These are phyloP conservation scores for Holothuria scabra DNA, from an alignment of 53 echinoderm and acorn worm genomes.

Conservation along the genomic window DNA sequence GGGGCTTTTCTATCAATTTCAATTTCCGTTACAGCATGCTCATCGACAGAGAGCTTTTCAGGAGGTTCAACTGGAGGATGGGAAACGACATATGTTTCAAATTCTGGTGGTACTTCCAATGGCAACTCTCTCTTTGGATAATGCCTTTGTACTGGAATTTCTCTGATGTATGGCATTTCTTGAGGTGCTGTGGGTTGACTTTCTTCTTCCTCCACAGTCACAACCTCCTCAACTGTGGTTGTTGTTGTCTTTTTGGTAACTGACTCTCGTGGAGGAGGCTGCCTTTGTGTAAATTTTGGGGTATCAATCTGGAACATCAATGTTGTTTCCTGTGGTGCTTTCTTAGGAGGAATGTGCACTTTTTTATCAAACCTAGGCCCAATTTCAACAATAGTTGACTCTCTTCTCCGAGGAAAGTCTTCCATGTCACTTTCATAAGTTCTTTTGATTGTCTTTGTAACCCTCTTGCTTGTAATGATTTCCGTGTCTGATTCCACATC, in stretches of 20 bases:
- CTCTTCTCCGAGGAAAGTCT: constrained; percentile 40
- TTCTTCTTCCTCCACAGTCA: constrained; percentile 69
- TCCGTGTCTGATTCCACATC: constrained; percentile 61
- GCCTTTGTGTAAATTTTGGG: constrained; percentile 46
- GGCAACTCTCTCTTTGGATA: constrained; percentile 30
- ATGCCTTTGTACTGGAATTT: constrained; percentile 24
- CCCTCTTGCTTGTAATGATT: constrained; percentile 61
- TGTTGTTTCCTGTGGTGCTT: constrained; percentile 18
- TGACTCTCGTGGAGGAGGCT: constrained; percentile 56
- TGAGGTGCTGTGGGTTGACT: constrained; percentile 34
- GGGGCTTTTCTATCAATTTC: constrained; percentile 43
- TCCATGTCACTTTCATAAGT: constrained; percentile 67
- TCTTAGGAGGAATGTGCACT: constrained; percentile 22
- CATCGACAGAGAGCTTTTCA: constrained; percentile 26
- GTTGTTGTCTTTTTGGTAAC: constrained; percentile 73
- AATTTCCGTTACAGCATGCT: constrained; percentile 29
- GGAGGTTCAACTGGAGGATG: constrained; percentile 24
- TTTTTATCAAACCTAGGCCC: constrained; percentile 27
- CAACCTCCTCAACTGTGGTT: constrained; percentile 73
- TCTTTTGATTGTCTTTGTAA: constrained; percentile 68
- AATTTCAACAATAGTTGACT: constrained; percentile 42
- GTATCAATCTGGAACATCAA: constrained; percentile 75
- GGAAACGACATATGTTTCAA: constrained; percentile 46
- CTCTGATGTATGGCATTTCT: constrained; percentile 3
- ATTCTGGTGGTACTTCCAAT: constrained; percentile 42